phyloP scores from a whole-genome alignment of 23 tunicate genomes.

The Halocynthia aurantium region DNA sequence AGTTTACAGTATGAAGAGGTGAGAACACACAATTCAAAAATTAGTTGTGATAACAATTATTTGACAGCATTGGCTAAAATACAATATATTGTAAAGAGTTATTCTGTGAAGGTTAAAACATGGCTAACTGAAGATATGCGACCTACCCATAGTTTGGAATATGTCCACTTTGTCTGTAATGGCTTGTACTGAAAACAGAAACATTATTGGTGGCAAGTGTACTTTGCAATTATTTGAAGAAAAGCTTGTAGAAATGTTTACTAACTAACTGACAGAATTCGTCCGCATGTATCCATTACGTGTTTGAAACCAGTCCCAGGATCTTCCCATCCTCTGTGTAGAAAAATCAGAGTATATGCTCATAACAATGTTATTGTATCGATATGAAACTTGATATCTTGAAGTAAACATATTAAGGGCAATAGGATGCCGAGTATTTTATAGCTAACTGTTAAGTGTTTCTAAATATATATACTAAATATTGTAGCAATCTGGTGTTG shows the following conservation, averaged over 20 bases:
- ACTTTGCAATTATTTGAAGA: background rate
- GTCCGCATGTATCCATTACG: slow-evolving; percentile 58
- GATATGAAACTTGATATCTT: background rate
- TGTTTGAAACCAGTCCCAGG: slow-evolving; percentile 89
- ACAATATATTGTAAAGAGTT: no score
- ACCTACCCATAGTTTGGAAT: slow-evolving; percentile 79
- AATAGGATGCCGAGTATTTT: no score
- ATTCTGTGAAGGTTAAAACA: no score
- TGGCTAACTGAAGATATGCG: background rate
- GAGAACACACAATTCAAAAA: no score
- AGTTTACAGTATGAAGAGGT: no score
- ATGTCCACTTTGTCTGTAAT: slow-evolving; percentile 71
- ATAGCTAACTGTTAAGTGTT: no score
- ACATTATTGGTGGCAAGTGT: background rate
- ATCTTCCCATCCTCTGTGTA: slow-evolving; percentile 66
- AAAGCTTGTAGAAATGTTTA: background rate
- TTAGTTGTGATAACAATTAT: no score
- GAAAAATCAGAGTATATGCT: background rate
- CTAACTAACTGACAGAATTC: slow-evolving; percentile 65
- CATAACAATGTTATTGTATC: background rate
- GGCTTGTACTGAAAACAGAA: slow-evolving; percentile 75
- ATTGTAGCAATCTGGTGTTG: no score
- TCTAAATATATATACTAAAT: no score
- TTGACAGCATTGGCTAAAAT: no score
- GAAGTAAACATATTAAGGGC: background rate